Base-by-base conservation (phyloP, 1,140 invertebrate species). In the Tribolium castaneum region DNA sequence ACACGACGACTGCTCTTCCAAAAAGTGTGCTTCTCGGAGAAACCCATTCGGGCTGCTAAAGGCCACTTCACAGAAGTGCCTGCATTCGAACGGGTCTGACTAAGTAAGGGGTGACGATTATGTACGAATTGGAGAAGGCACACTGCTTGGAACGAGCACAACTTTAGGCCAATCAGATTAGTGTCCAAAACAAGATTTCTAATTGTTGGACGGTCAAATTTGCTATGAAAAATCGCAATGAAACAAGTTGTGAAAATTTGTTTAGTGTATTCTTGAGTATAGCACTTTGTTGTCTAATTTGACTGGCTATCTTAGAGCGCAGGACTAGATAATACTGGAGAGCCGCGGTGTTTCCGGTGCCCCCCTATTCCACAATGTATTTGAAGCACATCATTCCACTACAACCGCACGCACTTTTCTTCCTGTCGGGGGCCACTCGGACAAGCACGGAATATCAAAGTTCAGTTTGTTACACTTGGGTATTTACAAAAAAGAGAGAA, bases 241-340 rank as follows among this genome's bases (percentile, higher is more conserved):
- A 30, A 30, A 6, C 25, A 30, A 30, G 25, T 25, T 25, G 22
- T 30, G 5, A 30, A 30, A 30, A 30, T 30, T 5, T 30, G 25
- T 30, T 30, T 5, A 30, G 5, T 30, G 25, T 30, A 30, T 30
- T 30, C 25, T 30, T 19, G 5, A 2, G 25, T 30, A 1, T 30
- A 30, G 25, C 25, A 30, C 5, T 30, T 30, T 30, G 3, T 30
- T 30, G 25, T 30, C 25, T 30, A 30, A 76, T 49, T 78, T 71
- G 77, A 78, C 50, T 70, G 75, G 34, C 49, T 35, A 54, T 76
- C 77, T 80, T 76, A 82, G 75, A 80, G 82, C 82, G 81, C 82
- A 86, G 85, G 85, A 86, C 84, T 87, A 86, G 85, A 86, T 85
- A 86, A 86, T 86, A 86, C 85, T 86, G 86, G 86, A 85, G 83